phyloP scores from a whole-genome alignment of 2,113 vertebrate species.

The Nibea coibor region DNA sequence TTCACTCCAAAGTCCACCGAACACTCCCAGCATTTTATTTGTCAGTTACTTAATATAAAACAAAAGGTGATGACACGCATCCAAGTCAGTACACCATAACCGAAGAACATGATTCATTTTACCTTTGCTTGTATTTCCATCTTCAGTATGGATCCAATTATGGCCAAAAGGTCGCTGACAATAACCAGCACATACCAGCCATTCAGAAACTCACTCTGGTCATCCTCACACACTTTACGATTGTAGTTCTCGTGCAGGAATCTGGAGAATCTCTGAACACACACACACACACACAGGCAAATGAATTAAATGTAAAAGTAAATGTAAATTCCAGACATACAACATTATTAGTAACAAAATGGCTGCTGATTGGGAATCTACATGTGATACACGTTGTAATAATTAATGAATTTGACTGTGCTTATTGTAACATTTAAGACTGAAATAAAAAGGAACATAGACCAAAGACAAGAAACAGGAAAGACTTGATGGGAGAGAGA shows the following conservation, averaged over 20 bases:
- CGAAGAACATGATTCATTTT: not conserved
- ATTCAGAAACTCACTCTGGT: slow-evolving; percentile 91
- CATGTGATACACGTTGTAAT: too few species aligned
- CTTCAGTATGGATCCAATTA: slow-evolving; percentile 93
- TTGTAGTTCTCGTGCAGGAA: slow-evolving; percentile 89
- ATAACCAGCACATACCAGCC: slow-evolving; percentile 96
- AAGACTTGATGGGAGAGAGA: not conserved
- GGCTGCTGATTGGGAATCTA: not conserved
- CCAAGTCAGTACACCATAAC: not conserved
- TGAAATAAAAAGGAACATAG: not conserved
- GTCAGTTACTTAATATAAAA: not conserved
- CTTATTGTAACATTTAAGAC: not conserved
- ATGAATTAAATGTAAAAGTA: not conserved
- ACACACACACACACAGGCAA: slow-evolving; percentile 21
- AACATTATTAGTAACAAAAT: not conserved
- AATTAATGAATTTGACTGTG: not conserved
- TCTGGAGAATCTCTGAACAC: slow-evolving; percentile 89
- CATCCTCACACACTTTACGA: slow-evolving; percentile 84
- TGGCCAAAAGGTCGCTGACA: slow-evolving; percentile 92
- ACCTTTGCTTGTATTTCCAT: slow-evolving; percentile 99
- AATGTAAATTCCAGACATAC: not conserved
- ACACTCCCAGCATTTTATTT: not conserved
- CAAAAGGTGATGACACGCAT: not conserved
- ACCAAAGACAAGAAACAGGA: not conserved
- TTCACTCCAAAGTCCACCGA: slow-evolving; percentile 51